phyloP scores from a whole-genome alignment of 1,140 invertebrate species.

The Steinernema feltiae region DNA sequence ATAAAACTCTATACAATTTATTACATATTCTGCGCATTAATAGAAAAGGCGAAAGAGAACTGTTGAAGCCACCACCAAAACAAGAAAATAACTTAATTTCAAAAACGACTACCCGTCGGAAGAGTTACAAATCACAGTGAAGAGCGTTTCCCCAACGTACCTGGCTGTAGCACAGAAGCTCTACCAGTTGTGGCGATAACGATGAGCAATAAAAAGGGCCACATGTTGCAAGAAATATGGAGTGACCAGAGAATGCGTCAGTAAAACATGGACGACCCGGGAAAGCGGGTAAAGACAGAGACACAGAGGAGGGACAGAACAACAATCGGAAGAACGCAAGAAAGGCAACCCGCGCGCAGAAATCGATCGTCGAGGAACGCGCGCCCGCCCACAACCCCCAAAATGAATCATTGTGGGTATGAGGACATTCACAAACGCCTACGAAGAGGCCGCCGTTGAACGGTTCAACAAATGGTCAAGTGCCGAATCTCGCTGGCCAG shows the following conservation, averaged over 20 bases:
- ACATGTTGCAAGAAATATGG: background rate
- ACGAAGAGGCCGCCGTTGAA: background rate
- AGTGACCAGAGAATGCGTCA: background rate
- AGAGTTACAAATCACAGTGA: background rate
- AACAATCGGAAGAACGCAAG: constrained; percentile 1
- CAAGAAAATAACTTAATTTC: background rate
- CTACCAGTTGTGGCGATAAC: background rate
- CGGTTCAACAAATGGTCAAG: constrained; percentile 6
- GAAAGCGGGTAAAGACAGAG: background rate
- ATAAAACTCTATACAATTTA: background rate
- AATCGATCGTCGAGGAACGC: background rate
- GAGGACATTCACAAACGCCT: too few species aligned
- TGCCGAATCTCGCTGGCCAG: background rate
- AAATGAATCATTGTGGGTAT: constrained; percentile 4
- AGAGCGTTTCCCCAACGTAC: background rate
- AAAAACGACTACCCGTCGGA: background rate
- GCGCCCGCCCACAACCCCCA: background rate
- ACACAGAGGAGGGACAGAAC: background rate
- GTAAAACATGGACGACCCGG: background rate
- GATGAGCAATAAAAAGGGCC: background rate
- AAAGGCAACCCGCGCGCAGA: background rate
- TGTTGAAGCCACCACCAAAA: too few species aligned
- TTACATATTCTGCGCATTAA: background rate
- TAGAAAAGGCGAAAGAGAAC: background rate
- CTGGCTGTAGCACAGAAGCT: background rate